phyloP scores from a whole-genome alignment of 2,797 vertebrate species.

The Crax fasciolata region DNA sequence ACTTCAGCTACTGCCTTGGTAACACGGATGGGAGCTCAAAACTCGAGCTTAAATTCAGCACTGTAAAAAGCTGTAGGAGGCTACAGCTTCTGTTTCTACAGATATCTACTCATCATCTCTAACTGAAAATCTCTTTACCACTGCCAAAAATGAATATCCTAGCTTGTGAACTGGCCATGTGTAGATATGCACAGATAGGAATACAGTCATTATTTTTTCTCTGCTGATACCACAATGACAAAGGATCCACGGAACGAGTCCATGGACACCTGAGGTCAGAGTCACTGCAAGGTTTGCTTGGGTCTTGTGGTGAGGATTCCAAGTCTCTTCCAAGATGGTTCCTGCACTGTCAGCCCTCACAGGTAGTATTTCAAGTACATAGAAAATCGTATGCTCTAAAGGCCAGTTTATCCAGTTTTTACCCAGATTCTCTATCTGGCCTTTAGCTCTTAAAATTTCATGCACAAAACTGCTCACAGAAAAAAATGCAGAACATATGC shows the following conservation, averaged over 20 bases:
- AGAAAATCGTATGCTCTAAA: not conserved
- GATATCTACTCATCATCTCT: not conserved
- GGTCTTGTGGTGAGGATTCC: not conserved
- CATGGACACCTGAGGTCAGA: not conserved
- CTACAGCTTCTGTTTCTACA: not conserved
- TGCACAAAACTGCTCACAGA: not conserved
- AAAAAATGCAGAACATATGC: not conserved
- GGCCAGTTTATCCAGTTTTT: not conserved
- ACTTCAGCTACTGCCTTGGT: not conserved
- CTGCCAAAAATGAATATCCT: not conserved
- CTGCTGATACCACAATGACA: not conserved
- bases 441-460: not conserved
- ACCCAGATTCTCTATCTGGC: not conserved
- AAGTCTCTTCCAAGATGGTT: not conserved
- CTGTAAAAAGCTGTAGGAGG: not conserved
- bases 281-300: not conserved
- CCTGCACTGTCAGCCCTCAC: not conserved
- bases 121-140: not conserved
- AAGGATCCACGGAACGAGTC: not conserved
- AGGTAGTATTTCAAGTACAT: not conserved
- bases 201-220: not conserved
- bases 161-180: not conserved
- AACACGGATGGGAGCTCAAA: not conserved
- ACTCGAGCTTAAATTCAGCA: not conserved
- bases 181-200: not conserved